These are phyloP conservation scores for Diplodus puntazzo DNA, from an alignment of 2,797 vertebrate species.

Conservation along the genomic window DNA sequence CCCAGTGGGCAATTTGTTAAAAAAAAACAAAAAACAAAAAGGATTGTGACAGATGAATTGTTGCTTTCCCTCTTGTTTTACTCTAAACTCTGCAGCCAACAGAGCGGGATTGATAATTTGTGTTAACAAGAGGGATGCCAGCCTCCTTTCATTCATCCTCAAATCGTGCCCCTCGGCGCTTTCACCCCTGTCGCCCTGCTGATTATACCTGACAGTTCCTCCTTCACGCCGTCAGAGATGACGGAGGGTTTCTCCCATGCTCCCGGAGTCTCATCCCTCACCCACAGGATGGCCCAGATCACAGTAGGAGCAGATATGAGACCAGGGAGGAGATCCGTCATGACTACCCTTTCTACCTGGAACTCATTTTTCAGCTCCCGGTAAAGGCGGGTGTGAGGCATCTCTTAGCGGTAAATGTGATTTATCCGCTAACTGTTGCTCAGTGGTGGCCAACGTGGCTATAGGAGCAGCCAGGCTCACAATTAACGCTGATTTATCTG, in stretches of 20 bases:
- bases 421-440: slow-evolving; percentile 71
- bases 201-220: slow-evolving; percentile 72
- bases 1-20: slow-evolving; percentile 42
- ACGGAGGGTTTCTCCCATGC: slow-evolving; percentile 66
- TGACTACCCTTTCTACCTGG: slow-evolving; percentile 65
- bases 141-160: slow-evolving; percentile 64
- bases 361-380: slow-evolving; percentile 69
- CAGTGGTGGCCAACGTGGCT: slow-evolving; percentile 56
- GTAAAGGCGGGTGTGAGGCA: slow-evolving; percentile 53
- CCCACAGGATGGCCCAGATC: slow-evolving; percentile 68
- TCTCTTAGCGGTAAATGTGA: slow-evolving; percentile 75
- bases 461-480: slow-evolving; percentile 56
- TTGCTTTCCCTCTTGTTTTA: slow-evolving; percentile 49
- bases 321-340: slow-evolving; percentile 74
- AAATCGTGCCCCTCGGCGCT: slow-evolving; percentile 54
- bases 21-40: slow-evolving; percentile 24
- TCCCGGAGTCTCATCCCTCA: slow-evolving; percentile 74
- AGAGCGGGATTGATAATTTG: slow-evolving; percentile 67
- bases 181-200: slow-evolving; percentile 60
- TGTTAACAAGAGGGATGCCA: slow-evolving; percentile 73
- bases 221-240: slow-evolving; percentile 69
- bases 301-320: slow-evolving; percentile 76
- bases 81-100: slow-evolving; percentile 52
- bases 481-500: slow-evolving; percentile 71
- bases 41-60: slow-evolving; percentile 51